Conservation (phyloP, 1,140 invertebrate genomes). For the Drosophila sechellia region DNA sequence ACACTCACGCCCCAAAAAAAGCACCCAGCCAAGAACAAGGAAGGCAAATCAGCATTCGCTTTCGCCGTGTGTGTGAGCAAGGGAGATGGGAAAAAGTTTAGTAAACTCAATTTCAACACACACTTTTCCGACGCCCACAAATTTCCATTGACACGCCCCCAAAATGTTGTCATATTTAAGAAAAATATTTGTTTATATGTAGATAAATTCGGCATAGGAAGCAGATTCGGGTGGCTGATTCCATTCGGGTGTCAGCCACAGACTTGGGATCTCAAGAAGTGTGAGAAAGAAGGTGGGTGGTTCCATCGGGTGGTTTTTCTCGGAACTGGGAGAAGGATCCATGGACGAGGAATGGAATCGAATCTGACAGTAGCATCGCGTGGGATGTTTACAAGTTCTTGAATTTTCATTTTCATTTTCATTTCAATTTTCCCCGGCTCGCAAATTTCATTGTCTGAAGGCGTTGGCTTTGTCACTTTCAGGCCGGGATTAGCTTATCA, state of each 20-base stretch:
- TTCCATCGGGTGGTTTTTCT: constrained; percentile 17
- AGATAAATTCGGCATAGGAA: constrained; percentile 65
- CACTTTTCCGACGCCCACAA: constrained; percentile 54
- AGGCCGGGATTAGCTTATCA: constrained; percentile 71
- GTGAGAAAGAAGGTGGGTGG: constrained; percentile 24
- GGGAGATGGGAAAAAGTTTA: constrained; percentile 60
- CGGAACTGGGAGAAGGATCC: constrained; percentile 41
- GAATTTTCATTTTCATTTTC: constrained; percentile 79
- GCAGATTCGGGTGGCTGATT: constrained; percentile 33
- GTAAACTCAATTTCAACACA: constrained; percentile 74
- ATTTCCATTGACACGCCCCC: constrained; percentile 66
- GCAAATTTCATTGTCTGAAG: constrained; percentile 75
- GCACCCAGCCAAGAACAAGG: constrained; percentile 33
- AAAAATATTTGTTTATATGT: constrained; percentile 81
- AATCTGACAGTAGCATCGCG: constrained; percentile 34
- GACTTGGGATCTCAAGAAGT: constrained; percentile 37
- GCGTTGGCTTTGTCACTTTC: constrained; percentile 63
- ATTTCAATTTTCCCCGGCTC: constrained; percentile 45
- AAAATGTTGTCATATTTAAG: constrained; percentile 74
- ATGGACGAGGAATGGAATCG: constrained; percentile 21
- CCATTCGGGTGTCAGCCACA: constrained; percentile 64
- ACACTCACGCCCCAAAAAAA: constrained; percentile 23
- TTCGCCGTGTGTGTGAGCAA: constrained; percentile 10
- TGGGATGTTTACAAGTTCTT: constrained; percentile 71
- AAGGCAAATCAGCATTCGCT: constrained; percentile 53